Evolutionary conservation across 2,113 vertebrate genomes (phyloP), one percentile per base, ranked within the genome.

Genomic region (Epinephelus cyanopodus): DNA sequence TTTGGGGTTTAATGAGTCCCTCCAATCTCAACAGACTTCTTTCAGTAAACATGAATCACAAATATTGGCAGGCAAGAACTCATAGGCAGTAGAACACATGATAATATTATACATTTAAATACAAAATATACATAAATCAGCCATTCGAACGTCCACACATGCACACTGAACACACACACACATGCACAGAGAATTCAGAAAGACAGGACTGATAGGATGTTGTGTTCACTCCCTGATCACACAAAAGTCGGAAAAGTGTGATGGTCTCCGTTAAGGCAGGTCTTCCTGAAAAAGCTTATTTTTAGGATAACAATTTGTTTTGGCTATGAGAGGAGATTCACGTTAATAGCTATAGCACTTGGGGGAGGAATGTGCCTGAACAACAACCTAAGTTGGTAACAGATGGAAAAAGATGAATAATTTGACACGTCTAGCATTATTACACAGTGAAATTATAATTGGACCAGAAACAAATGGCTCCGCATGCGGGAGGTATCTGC

Each of bases 61-160:
- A 89, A 90, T 83, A 94, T 92, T 92, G 91, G 92, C 94, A 95
- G 91, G 88, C 93, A 93, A 83, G 89, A 87, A 94, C 92, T 94
- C 89, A 56, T 84, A 94, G 93, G 92, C 94, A 92, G 90, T 88
- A 63, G 54, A 45, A 91, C 63, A 75, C 72, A 68, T 83, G 47
- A 76, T 82, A 79, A 79, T 79, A 81, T 88, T 83, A 74, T 87
- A 89, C 75, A 86, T 54, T 92, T 91, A 91, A 92, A 91, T 79
- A 87, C 83, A 89, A 93, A 92, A 93, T 82, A 73, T 79, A 85
- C 84, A 90, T 39, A 62, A 57, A 25, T 42, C 47, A 53, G 56
- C 81, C 90, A 83, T 84, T 84, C 81, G 65, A 78, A 77, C 54
- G 11, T 63, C 23, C 56, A 68, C 67, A 70, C 83, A 87, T 88